A percentile compares a stretch with the other conserved stretches of the same genome.
phyloP scores from a whole-genome alignment of 1,140 invertebrate genomes.

The Asbolus verrucosus region DNA sequence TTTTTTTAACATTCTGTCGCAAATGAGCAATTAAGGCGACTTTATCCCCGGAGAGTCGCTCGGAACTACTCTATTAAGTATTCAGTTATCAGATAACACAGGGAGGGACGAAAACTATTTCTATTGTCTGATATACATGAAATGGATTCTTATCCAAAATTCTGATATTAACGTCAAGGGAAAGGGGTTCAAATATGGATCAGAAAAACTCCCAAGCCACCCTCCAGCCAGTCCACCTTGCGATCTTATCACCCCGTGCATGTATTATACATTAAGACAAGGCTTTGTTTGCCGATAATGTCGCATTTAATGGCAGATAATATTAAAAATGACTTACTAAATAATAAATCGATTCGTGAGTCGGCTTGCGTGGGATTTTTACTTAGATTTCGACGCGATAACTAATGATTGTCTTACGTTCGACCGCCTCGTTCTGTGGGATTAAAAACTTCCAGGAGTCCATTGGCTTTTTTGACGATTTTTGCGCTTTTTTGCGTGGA shows the following conservation, averaged over 20 bases:
- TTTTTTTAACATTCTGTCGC: too few relatives aligned
- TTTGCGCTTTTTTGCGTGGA: constrained; percentile 8
- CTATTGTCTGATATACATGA: constrained; percentile 33
- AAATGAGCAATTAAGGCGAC: constrained; percentile 4
- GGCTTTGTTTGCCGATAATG: constrained; percentile 54
- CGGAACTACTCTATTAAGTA: constrained; percentile 32
- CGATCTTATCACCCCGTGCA: constrained; percentile 47
- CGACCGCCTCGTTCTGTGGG: constrained; percentile 19
- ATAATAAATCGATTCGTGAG: constrained; percentile 58
- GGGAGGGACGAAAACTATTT: constrained; percentile 28
- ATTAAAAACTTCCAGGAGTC: constrained; percentile 18
- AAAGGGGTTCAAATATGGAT: constrained; percentile 35
- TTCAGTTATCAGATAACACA: constrained; percentile 30
- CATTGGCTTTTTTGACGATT: constrained; percentile 8
- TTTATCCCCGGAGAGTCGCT: constrained; percentile 11
- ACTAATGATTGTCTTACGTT: constrained; percentile 53
- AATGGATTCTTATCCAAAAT: constrained; percentile 38
- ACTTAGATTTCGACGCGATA: constrained; percentile 49
- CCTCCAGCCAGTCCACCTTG: constrained; percentile 9
- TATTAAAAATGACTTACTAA: constrained; percentile 58
- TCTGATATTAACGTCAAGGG: constrained; percentile 37
- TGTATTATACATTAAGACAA: constrained; percentile 57
- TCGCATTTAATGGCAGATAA: constrained; percentile 55
- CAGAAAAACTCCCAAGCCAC: constrained; percentile 31
- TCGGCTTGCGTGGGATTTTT: constrained; percentile 52